Percentiles rank a stretch among this genome's conserved stretches.
These are phyloP conservation scores for Sciurus vulgaris DNA, from an alignment of 2,797 vertebrate species.

Conservation along the genomic window DNA sequence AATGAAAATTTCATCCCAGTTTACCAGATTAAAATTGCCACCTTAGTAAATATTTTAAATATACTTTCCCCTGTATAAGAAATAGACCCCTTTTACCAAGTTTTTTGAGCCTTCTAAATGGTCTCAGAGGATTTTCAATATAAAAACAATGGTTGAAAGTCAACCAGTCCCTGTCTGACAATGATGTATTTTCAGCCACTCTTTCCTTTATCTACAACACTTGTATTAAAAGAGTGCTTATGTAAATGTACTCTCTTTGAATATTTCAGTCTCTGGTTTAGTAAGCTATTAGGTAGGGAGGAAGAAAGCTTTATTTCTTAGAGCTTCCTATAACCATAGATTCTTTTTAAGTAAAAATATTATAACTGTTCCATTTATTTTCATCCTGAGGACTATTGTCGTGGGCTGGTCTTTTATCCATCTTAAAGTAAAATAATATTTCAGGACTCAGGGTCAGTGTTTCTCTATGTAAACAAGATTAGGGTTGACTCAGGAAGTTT, in stretches of 20 bases:
- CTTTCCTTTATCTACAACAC: neutral
- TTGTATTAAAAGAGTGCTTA: neutral
- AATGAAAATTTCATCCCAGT: neutral
- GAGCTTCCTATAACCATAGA: neutral
- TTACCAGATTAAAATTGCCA: neutral
- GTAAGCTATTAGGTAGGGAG: neutral
- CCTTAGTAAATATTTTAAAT: neutral
- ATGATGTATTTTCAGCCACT: neutral
- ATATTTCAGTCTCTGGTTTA: neutral
- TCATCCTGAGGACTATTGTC: neutral
- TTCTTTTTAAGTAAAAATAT: neutral
- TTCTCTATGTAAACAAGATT: neutral
- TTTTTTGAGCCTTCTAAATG: neutral
- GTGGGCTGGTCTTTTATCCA: neutral
- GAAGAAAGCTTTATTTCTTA: neutral
- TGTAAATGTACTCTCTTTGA: neutral
- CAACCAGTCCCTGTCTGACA: neutral
- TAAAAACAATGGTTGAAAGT: constrained; percentile 21
- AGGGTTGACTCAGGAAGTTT: neutral
- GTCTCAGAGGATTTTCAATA: neutral
- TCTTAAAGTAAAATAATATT: constrained; percentile 30
- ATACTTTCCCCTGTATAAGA: neutral
- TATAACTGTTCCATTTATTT: neutral
- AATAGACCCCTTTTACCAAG: neutral
- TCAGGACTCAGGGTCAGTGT: neutral